phyloP scores from a whole-genome alignment of 2,797 vertebrate genomes.

The Clamator glandarius region DNA sequence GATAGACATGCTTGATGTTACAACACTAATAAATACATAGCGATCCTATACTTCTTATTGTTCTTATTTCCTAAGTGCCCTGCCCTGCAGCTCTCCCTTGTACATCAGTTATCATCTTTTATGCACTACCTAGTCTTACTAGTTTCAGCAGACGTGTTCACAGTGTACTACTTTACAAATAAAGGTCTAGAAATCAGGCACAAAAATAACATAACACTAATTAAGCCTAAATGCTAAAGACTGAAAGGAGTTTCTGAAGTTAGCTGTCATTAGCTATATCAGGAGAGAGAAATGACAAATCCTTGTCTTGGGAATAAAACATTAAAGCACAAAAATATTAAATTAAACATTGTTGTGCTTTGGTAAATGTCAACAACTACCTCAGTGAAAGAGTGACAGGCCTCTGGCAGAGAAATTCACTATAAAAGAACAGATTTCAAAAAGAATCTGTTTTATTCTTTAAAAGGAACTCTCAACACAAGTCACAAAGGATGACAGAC shows the following conservation, averaged over 20 bases:
- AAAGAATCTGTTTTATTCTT: conserved; percentile 41
- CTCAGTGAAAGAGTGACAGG: conserved; percentile 8
- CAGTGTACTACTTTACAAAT: neutral
- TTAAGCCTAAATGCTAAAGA: neutral
- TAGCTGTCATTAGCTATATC: conserved; percentile 4
- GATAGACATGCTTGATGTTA: neutral
- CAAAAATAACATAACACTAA: neutral
- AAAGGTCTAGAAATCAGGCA: neutral
- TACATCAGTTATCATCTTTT: neutral
- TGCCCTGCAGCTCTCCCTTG: neutral
- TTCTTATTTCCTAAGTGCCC: neutral
- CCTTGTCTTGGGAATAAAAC: neutral
- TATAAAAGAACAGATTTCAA: conserved; percentile 41
- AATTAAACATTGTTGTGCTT: conserved; percentile 56
- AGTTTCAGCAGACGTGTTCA: neutral
- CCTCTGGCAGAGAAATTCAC: conserved; percentile 12
- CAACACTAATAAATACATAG: neutral
- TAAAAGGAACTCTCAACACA: conserved; percentile 51
- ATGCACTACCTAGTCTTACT: neutral
- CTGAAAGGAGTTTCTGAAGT: neutral
- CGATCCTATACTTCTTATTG: neutral
- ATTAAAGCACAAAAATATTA: conserved; percentile 62
- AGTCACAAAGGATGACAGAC: conserved; percentile 36
- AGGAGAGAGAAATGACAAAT: conserved; percentile 20
- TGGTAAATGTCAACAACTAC: conserved; percentile 68